These are phyloP conservation scores for Cosmia trapezina DNA, from an alignment of 2,888 invertebrate genomes.

Conservation along the genomic window DNA sequence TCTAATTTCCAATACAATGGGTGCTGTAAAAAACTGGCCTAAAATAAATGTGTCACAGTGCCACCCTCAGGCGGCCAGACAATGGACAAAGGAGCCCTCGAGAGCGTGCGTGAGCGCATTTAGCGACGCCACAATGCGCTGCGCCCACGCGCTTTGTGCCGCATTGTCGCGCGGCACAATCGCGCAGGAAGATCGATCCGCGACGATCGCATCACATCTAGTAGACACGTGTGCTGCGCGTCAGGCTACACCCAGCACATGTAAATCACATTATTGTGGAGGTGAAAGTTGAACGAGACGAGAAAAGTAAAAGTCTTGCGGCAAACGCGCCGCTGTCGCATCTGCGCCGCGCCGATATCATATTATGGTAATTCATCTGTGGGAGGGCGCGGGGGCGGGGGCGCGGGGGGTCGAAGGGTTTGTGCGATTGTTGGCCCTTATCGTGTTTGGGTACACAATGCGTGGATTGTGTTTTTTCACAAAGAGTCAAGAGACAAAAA, in stretches of 20 bases:
- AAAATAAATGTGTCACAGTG: constrained; percentile 90
- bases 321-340: constrained; percentile 76
- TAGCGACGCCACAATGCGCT: constrained; percentile 81
- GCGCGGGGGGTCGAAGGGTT: constrained; percentile 79
- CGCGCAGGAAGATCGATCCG: constrained; percentile 80
- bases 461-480: constrained; percentile 78
- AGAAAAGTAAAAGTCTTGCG: constrained; percentile 87
- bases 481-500: constrained; percentile 80
- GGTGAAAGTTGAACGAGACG: constrained; percentile 88
- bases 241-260: constrained; percentile 74
- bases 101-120: constrained; percentile 76
- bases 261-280: constrained; percentile 85
- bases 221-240: constrained; percentile 70
- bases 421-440: constrained; percentile 80
- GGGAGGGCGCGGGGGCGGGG: constrained; percentile 58
- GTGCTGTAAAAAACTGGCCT: constrained; percentile 86
- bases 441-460: constrained; percentile 78
- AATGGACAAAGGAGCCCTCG: constrained; percentile 86
- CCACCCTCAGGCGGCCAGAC: constrained; percentile 86
- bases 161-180: constrained; percentile 77
- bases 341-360: constrained; percentile 79
- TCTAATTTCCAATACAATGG: constrained; percentile 90
- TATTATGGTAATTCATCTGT: constrained; percentile 82
- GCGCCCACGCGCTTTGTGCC: constrained; percentile 81
- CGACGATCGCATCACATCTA: constrained; percentile 67